These are phyloP conservation scores for Drosophila conformis DNA, from an alignment of 2,888 invertebrate species.

Conservation along the genomic window DNA sequence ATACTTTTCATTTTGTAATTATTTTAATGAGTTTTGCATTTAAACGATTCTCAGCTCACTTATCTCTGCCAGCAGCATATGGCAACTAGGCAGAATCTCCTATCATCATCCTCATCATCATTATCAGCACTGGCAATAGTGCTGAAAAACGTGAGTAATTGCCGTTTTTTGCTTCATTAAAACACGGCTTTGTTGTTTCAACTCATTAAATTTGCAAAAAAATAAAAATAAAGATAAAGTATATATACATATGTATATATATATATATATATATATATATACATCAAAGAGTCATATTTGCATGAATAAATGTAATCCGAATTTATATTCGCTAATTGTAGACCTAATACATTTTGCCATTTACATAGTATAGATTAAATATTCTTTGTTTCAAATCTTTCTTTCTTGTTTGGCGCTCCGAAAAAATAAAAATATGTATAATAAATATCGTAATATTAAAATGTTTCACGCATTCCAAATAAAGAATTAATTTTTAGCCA, in stretches of 20 bases:
- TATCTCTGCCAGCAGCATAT: slow-evolving; percentile 24
- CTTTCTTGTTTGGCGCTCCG: not conserved
- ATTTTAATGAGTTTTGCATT: slow-evolving; percentile 79
- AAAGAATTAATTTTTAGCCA: no score
- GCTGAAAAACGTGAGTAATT: slow-evolving; percentile 68
- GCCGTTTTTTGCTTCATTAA: slow-evolving; percentile 78
- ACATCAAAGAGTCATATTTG: not conserved
- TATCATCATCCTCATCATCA: slow-evolving; percentile 41
- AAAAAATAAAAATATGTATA: not conserved
- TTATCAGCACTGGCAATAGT: slow-evolving; percentile 54
- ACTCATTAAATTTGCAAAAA: slow-evolving; percentile 60
- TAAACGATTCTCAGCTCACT: slow-evolving; percentile 67
- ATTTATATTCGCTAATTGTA: slow-evolving; percentile 22
- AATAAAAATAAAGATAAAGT: not conserved
- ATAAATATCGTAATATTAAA: not conserved
- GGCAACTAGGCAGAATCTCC: slow-evolving; percentile 4
- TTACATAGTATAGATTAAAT: not conserved
- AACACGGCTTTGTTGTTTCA: slow-evolving; percentile 47
- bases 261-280: not conserved
- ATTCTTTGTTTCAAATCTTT: not conserved
- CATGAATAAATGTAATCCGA: slow-evolving; percentile 18
- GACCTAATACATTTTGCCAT: not conserved
- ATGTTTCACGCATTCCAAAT: not conserved
- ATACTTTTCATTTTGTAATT: slow-evolving; percentile 79
- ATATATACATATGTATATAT: not conserved